phyloP scores from a whole-genome alignment of 2,797 vertebrate genomes.

The Anisognathus igniventris region DNA sequence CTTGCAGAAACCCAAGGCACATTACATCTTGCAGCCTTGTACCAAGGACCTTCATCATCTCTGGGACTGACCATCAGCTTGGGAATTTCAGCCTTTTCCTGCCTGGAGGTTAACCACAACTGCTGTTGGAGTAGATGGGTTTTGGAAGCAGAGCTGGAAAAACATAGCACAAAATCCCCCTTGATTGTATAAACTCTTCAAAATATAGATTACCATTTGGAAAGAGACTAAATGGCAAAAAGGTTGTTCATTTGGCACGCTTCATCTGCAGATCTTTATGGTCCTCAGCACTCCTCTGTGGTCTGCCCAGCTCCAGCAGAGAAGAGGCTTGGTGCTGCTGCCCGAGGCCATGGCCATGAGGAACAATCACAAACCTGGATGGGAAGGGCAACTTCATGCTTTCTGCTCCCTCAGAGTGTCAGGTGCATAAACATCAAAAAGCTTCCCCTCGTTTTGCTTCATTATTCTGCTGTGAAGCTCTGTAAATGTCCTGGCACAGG shows the following conservation, averaged over 20 bases:
- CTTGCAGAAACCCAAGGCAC: neutral
- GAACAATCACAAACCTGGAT: neutral
- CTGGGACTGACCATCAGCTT: neutral
- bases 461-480: conserved; percentile 22
- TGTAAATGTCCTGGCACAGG: neutral
- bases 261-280: neutral
- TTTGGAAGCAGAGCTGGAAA: neutral
- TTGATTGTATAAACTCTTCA: neutral
- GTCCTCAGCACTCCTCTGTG: neutral
- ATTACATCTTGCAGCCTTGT: neutral
- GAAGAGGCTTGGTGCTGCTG: neutral
- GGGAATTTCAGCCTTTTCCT: neutral
- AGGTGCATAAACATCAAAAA: conserved; percentile 9
- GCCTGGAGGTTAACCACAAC: neutral
- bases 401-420: neutral
- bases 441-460: conserved; percentile 7
- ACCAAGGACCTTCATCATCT: neutral
- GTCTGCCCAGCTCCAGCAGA: neutral
- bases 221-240: neutral
- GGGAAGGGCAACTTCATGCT: neutral
- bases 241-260: neutral
- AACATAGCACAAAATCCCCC: neutral
- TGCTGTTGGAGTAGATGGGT: neutral
- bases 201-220: neutral
- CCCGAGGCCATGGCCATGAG: neutral